A percentile compares a stretch with the other conserved stretches of the same genome.
phyloP scores from a whole-genome alignment of 2,888 invertebrate species.

The Allophyes oxyacanthae region DNA sequence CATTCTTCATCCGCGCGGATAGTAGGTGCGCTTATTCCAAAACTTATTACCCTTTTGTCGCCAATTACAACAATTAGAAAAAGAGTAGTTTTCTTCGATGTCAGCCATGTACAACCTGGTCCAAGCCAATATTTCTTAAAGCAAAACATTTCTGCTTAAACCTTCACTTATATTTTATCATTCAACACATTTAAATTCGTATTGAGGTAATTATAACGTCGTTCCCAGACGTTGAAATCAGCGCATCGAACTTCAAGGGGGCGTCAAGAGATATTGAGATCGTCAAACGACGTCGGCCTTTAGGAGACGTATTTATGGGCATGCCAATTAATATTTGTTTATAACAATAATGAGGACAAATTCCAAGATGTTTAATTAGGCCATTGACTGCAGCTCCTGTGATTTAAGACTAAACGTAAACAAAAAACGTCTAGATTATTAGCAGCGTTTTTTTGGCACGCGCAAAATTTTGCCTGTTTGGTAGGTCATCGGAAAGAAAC shows the following conservation, averaged over 20 bases:
- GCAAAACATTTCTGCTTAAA: conserved; percentile 27
- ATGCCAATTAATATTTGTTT: conserved; percentile 34
- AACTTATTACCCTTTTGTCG: too few relatives aligned
- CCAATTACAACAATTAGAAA: too few relatives aligned
- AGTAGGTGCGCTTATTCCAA: too few relatives aligned
- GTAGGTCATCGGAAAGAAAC: conserved; percentile 4
- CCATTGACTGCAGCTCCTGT: conserved; percentile 33
- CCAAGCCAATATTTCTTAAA: conserved; percentile 7
- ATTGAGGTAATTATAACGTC: not conserved
- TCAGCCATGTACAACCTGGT: too few relatives aligned
- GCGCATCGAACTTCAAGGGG: conserved; percentile 3
- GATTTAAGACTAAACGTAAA: conserved; percentile 17
- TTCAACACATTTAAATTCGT: conserved; percentile 1
- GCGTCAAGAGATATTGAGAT: conserved; percentile 7
- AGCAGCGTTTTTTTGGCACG: conserved; percentile 29
- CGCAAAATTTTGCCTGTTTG: not conserved
- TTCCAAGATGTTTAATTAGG: conserved; percentile 26
- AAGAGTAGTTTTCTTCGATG: too few relatives aligned
- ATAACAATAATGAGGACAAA: conserved; percentile 15
- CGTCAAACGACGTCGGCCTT: conserved; percentile 10
- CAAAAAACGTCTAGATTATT: conserved; percentile 9
- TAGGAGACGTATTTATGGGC: conserved; percentile 7
- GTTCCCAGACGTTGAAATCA: conserved; percentile 15
- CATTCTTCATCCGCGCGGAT: too few relatives aligned
- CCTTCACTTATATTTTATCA: conserved; percentile 30